These are phyloP conservation scores for Camponotus pennsylvanicus DNA, from an alignment of 1,140 invertebrate species.

Conservation along the genomic window DNA sequence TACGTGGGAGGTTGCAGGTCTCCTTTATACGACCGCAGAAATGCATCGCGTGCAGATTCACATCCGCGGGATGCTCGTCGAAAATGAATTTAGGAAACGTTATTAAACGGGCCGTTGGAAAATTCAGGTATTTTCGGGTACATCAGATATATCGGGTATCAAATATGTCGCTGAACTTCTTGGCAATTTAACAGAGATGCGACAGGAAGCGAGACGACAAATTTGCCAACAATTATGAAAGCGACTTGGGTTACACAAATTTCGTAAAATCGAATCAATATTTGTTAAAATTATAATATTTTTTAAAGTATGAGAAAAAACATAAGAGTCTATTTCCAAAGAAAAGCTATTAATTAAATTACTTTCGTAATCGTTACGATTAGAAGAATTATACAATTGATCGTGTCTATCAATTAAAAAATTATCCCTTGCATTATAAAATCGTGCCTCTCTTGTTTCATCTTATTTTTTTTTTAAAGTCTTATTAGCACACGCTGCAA, in stretches of 20 bases:
- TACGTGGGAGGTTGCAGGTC: slow-evolving; percentile 74
- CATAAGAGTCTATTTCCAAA: not conserved
- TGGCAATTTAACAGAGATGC: slow-evolving; percentile 47
- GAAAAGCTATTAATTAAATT: not conserved
- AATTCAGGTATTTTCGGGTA: slow-evolving; percentile 44
- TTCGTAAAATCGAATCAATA: not conserved
- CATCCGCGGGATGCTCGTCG: slow-evolving; percentile 30
- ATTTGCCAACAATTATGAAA: slow-evolving; percentile 22
- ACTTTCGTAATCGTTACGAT: not conserved
- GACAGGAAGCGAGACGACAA: slow-evolving; percentile 3
- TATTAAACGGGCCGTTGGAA: slow-evolving; percentile 22
- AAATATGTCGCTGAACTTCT: slow-evolving; percentile 52
- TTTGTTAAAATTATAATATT: not conserved
- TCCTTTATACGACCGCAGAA: not conserved
- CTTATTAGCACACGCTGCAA: not conserved
- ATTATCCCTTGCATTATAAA: no score
- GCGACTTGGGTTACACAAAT: not conserved
- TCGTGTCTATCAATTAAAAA: no score
- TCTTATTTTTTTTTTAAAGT: not conserved
- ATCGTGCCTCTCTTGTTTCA: no score
- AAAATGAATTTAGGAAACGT: not conserved
- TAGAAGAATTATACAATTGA: not conserved
- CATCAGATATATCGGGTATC: slow-evolving; percentile 37
- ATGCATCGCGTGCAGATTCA: not conserved
- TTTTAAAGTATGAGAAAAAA: not conserved